phyloP scores from a whole-genome alignment of 2,797 vertebrate species.

The Neosilurus mollespiculum region DNA sequence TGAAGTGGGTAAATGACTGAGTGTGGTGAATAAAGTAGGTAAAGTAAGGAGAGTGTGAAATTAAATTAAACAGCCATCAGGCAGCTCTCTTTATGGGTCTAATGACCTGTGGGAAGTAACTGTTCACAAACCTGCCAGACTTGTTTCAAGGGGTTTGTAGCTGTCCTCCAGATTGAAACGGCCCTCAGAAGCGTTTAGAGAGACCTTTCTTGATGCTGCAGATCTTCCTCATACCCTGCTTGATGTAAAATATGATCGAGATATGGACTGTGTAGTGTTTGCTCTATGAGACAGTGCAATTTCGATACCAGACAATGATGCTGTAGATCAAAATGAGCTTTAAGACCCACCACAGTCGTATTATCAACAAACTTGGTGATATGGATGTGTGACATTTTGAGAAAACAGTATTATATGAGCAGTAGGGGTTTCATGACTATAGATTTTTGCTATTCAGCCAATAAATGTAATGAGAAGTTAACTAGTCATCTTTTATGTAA shows the following conservation, averaged over 20 bases:
- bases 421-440: not conserved
- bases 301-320: not conserved
- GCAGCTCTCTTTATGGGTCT: not conserved
- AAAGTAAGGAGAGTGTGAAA: constrained; percentile 14
- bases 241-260: not conserved
- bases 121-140: not conserved
- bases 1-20: not conserved
- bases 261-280: not conserved
- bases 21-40: not conserved
- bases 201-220: not conserved
- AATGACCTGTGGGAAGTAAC: not conserved
- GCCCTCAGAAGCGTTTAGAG: not conserved
- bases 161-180: not conserved
- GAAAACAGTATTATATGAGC: not conserved
- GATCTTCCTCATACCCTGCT: not conserved
- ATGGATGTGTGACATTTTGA: not conserved
- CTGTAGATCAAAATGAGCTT: not conserved
- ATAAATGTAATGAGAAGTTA: not conserved
- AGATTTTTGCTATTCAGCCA: not conserved
- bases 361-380: not conserved
- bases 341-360: not conserved
- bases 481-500: not conserved
- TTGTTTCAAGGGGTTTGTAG: not conserved
- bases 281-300: not conserved
- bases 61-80: not conserved